Base-by-base conservation (phyloP, 2,797 vertebrate genomes). In the Allobates femoralis region DNA sequence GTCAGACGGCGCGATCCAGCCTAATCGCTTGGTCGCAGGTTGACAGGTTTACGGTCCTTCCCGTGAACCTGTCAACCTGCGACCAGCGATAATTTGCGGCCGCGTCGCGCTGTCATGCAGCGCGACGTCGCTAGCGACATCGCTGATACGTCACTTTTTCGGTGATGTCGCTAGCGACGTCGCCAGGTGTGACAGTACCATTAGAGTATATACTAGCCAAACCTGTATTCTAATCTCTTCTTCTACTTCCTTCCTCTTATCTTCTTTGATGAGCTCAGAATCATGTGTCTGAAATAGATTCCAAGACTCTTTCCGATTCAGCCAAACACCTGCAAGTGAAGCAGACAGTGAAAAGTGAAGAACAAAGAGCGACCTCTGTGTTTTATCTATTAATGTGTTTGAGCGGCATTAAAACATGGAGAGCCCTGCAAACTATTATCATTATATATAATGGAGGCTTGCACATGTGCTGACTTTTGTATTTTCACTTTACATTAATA, bases 191-290 rank as follows among this genome's bases (percentile, higher is more conserved):
- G n/a, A n/a, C n/a, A n/a, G n/a, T n/a, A n/a, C 41, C 41, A 8
- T 2, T 73, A 50, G 37, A 46, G 3, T n/a, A 37, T 46, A n/a
- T 16, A 26, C 41, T 15, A 37, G 66, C 66, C 86, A 51, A 89
- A 97, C 96, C 96, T 97, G 96, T 71, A 94, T 86, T 90, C 96
- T 93, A 90, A 97, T 92, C 91, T 97, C 96, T 0, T 91, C 88
- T 90, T 96, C 95, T 56, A 97, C 89, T 88, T 96, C 96, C 83
- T 91, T 89, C 78, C 96, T 91, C 30, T 95, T 95, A 89, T 93
- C 92, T 64, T 94, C 93, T 87, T 94, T 95, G 90, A 96, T 94
- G 89, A 97, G 71, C 89, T 96, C 94, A 0, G 90, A 91, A 77
- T 97, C 96, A 0, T 94, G 94, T 84, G 90, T 90, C 88, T 96